phyloP scores from a whole-genome alignment of 1,140 invertebrate species.

The Callitettix versicolor region DNA sequence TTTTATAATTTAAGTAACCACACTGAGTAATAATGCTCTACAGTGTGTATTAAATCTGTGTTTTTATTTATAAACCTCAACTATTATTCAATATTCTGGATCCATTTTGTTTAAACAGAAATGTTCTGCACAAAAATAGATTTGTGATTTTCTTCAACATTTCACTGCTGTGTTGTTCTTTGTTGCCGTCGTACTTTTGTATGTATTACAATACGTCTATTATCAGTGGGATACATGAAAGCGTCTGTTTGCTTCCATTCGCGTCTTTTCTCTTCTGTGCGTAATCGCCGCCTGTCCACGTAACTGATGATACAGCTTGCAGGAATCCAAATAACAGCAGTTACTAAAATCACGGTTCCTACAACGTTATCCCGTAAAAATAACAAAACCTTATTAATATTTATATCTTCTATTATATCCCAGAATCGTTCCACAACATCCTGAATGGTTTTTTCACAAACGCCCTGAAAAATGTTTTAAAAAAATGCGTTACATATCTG shows the following conservation, averaged over 20 bases:
- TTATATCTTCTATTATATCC: slow-evolving; percentile 94
- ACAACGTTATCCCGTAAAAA: slow-evolving; percentile 83
- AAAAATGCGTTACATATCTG: no score
- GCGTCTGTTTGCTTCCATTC: slow-evolving; percentile 13
- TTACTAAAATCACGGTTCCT: slow-evolving; percentile 78
- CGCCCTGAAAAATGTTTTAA: slow-evolving; percentile 57
- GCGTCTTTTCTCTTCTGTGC: slow-evolving; percentile 26
- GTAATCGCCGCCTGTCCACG: slow-evolving; percentile 55
- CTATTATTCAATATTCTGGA: no score
- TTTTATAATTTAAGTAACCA: no score
- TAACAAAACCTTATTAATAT: slow-evolving; percentile 81
- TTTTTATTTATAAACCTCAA: no score
- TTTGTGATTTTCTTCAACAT: no score
- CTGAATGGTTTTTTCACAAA: slow-evolving; percentile 88
- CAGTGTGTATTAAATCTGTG: no score
- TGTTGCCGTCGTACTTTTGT: slow-evolving; percentile 3
- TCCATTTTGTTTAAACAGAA: no score
- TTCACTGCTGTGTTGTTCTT: not conserved
- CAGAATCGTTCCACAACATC: slow-evolving; percentile 91
- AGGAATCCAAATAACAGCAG: slow-evolving; percentile 86
- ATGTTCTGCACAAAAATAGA: no score
- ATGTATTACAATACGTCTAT: slow-evolving; percentile 9
- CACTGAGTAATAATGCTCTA: no score
- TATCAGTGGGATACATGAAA: slow-evolving; percentile 12
- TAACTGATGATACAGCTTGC: slow-evolving; percentile 73